Conservation (phyloP, 2,113 vertebrate species). For the Macquaria australasica region DNA sequence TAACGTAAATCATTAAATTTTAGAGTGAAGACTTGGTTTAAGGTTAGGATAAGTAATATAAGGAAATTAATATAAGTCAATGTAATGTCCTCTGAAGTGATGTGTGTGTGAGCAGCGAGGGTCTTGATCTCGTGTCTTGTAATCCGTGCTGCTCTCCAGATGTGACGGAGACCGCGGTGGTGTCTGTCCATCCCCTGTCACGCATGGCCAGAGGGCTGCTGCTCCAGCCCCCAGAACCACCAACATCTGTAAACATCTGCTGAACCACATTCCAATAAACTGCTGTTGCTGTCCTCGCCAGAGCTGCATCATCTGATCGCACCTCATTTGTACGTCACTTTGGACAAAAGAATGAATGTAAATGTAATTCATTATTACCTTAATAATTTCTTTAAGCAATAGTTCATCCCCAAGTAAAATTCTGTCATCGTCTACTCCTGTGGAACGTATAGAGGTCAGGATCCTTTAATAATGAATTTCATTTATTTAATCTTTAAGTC, state of each 20-base stretch:
- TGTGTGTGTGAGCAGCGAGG: conserved; percentile 7
- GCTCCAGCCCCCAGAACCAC: background rate
- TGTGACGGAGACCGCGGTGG: conserved; percentile 4
- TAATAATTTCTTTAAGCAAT: no score
- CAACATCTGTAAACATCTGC: conserved; percentile 65
- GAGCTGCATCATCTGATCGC: background rate
- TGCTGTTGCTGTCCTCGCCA: background rate
- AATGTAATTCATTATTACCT: no score
- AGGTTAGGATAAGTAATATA: no score
- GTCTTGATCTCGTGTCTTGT: conserved; percentile 41
- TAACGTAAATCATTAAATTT: no score
- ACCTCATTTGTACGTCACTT: no score
- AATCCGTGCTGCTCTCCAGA: conserved; percentile 48
- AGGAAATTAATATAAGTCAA: no score
- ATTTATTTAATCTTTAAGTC: background rate
- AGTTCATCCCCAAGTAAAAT: background rate
- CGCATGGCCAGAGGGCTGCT: background rate
- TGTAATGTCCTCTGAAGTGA: no score
- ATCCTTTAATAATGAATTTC: background rate
- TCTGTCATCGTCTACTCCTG: background rate
- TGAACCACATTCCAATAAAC: background rate
- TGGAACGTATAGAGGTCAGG: background rate
- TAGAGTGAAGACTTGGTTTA: no score
- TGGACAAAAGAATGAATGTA: no score
- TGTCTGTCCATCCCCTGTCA: conserved; percentile 30